A percentile compares a stretch with the other conserved stretches of the same genome.
Conservation (phyloP, 37 sponge, comb jelly and placozoan genomes). For the Beroe ovata region DNA sequence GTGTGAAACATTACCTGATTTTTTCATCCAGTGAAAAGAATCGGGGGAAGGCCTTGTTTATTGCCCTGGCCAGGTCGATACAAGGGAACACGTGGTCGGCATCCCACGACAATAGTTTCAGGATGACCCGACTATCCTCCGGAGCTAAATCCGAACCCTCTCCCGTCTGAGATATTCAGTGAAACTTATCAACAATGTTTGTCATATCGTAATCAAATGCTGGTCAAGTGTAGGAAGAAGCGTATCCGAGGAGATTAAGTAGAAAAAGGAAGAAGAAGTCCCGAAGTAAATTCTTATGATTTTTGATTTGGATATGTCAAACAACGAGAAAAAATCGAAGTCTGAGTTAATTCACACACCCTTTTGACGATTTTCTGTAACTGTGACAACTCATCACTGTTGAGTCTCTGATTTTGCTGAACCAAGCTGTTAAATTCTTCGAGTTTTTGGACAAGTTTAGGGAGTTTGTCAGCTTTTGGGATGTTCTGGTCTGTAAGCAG, state of each 20-base stretch:
- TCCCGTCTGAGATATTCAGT: not conserved
- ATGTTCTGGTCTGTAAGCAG: not conserved
- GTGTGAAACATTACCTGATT: conserved; percentile 21
- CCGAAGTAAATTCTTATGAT: too few relatives aligned
- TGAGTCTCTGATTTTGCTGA: not conserved
- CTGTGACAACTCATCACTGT: not conserved
- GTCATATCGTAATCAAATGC: not conserved
- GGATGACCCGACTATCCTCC: not conserved
- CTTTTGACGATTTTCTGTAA: conserved; percentile 21
- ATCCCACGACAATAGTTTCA: conserved; percentile 36
- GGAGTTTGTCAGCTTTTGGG: conserved; percentile 1
- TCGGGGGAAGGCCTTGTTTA: not conserved
- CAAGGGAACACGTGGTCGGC: not conserved
- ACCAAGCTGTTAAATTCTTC: not conserved
- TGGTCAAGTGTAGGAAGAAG: too few relatives aligned
- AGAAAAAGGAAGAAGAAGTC: too few relatives aligned
- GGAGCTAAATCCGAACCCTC: not conserved
- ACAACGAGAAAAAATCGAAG: too few relatives aligned
- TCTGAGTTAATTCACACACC: too few relatives aligned
- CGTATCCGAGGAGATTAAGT: too few relatives aligned
- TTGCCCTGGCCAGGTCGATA: conserved; percentile 15
- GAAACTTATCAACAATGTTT: not conserved
- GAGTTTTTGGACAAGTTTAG: not conserved
- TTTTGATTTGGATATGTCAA: too few relatives aligned
- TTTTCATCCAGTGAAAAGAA: conserved; percentile 17